A percentile compares a stretch with the other conserved stretches of the same genome.
phyloP scores from a whole-genome alignment of 2,113 vertebrate species.

The Megaptera novaeangliae region DNA sequence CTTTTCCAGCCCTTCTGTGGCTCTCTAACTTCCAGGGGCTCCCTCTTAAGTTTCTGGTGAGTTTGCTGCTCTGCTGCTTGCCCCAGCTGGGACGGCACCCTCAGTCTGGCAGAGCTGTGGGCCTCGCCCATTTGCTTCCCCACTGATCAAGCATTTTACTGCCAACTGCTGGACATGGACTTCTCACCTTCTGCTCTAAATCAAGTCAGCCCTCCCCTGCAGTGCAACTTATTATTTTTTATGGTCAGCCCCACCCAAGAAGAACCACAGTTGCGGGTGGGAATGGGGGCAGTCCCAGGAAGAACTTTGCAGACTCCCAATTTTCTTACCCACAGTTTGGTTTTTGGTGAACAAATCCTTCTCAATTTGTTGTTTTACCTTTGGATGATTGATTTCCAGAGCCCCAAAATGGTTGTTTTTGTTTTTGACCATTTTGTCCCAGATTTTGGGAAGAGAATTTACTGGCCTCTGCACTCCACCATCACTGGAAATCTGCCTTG shows the following conservation, averaged over 20 bases:
- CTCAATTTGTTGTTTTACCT: background rate
- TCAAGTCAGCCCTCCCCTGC: background rate
- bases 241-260: background rate
- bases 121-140: background rate
- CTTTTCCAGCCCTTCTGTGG: background rate
- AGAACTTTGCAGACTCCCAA: background rate
- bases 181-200: background rate
- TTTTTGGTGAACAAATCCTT: background rate
- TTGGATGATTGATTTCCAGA: background rate
- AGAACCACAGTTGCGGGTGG: background rate
- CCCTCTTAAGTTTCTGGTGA: background rate
- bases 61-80: background rate
- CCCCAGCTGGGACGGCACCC: background rate
- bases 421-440: background rate
- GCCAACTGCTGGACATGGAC: background rate
- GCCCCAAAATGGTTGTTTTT: background rate
- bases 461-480: background rate
- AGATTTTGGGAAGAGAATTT: background rate
- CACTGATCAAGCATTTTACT: background rate
- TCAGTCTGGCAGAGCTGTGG: background rate
- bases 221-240: background rate
- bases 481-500: background rate
- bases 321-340: background rate
- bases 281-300: background rate
- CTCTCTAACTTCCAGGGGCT: background rate